phyloP scores from a whole-genome alignment of 2,888 invertebrate genomes.

The Parnassius apollo region DNA sequence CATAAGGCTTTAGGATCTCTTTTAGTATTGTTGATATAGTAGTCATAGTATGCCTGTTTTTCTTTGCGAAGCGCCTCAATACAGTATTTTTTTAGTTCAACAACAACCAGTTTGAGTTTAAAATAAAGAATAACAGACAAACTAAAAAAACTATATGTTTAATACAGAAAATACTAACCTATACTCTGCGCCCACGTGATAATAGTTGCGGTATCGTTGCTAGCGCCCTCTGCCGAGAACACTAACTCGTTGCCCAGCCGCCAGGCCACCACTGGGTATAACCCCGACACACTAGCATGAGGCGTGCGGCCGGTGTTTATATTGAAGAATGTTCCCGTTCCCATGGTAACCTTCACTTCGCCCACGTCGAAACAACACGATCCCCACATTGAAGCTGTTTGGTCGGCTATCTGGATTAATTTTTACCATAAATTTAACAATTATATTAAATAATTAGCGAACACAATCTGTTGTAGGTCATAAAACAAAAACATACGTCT shows the following conservation, averaged over 20 bases:
- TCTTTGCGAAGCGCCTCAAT: too few relatives aligned
- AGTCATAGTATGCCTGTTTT: too few relatives aligned
- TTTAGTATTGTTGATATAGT: too few relatives aligned
- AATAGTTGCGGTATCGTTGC: constrained; percentile 93
- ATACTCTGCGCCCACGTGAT: constrained; percentile 91
- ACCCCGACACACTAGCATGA: constrained; percentile 90
- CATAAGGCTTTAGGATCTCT: too few relatives aligned
- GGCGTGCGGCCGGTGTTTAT: constrained; percentile 89
- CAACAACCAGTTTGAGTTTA: too few relatives aligned
- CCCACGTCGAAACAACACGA: constrained; percentile 89
- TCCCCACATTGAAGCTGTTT: constrained; percentile 94
- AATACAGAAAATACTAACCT: constrained; percentile 65
- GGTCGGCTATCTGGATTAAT: constrained; percentile 87
- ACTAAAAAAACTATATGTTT: too few relatives aligned
- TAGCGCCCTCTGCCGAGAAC: constrained; percentile 92
- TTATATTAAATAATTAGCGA: too few relatives aligned
- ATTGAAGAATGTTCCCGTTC: constrained; percentile 95
- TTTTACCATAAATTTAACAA: too few relatives aligned
- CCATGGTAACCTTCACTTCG: constrained; percentile 93
- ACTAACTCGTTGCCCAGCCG: constrained; percentile 66
- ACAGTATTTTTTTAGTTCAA: too few relatives aligned
- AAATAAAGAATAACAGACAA: too few relatives aligned
- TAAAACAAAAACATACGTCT: too few relatives aligned
- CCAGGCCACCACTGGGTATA: constrained; percentile 97
- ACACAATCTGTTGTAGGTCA: too few relatives aligned